Conservation (phyloP, 2,797 vertebrate genomes). For the Crax fasciolata region DNA sequence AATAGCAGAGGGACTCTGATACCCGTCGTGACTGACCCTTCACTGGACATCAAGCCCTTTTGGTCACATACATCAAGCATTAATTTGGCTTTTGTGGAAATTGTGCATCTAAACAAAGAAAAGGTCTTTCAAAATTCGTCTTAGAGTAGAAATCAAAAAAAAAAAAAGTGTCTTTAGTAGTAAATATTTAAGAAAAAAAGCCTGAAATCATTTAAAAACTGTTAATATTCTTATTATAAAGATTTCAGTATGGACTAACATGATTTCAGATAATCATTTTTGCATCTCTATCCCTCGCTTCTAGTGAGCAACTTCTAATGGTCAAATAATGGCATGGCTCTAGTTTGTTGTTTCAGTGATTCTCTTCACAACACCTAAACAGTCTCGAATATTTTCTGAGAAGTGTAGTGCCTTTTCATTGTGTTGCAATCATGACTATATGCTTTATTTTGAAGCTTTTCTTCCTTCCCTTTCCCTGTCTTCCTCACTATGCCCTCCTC, state of each 20-base stretch:
- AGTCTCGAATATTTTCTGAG: background rate
- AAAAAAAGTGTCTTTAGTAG: background rate
- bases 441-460: background rate
- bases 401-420: background rate
- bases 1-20: background rate
- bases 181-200: background rate
- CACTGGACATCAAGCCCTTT: background rate
- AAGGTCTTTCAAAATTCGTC: background rate
- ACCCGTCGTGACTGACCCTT: background rate
- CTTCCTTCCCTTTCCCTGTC: background rate
- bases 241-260: background rate
- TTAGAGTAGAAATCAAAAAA: background rate
- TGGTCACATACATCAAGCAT: background rate
- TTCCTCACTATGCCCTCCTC: background rate
- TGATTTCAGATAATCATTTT: background rate
- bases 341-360: background rate
- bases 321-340: background rate
- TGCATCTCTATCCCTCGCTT: background rate
- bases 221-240: background rate
- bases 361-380: background rate
- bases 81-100: background rate
- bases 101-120: background rate
- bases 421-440: background rate
- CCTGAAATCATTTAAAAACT: background rate
- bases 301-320: background rate